Evolutionary conservation across 2,797 vertebrate species (phyloP).

Genomic region (Lepilemur septentrionalis): DNA sequence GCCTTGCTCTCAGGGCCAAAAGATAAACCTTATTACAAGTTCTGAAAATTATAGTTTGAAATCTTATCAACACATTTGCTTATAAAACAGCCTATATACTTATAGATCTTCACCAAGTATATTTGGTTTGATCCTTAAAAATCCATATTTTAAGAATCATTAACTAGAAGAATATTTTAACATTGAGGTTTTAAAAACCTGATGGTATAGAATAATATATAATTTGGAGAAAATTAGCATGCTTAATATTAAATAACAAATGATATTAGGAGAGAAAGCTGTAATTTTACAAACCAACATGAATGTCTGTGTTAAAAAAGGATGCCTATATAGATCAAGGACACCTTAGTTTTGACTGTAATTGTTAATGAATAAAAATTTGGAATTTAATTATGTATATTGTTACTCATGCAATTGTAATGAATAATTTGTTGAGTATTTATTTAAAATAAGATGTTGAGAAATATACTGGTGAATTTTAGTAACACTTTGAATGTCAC

Average conservation of each 20-base stretch:
- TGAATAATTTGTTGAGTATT: not conserved
- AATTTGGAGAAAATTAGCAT: not conserved
- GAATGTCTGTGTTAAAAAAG: not conserved
- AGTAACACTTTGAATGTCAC: not conserved
- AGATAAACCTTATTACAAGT: not conserved
- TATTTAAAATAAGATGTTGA: not conserved
- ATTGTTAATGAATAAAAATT: not conserved
- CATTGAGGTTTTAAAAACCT: not conserved
- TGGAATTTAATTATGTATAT: not conserved
- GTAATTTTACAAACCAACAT: not conserved
- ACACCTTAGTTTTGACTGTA: not conserved
- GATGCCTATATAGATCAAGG: not conserved
- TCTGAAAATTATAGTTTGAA: not conserved
- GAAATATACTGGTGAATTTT: not conserved
- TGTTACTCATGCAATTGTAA: not conserved
- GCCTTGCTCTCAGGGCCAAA: not conserved
- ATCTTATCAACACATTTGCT: not conserved
- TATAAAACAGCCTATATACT: not conserved
- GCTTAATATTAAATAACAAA: not conserved
- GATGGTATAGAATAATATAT: not conserved
- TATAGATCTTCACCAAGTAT: not conserved
- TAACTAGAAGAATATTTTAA: not conserved
- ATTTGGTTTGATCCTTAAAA: not conserved
- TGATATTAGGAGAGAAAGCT: not conserved
- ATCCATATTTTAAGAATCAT: not conserved